Percentiles rank a stretch among this genome's conserved stretches.
phyloP scores from a whole-genome alignment of 2,888 invertebrate genomes.

The Digitonthophagus gazella region DNA sequence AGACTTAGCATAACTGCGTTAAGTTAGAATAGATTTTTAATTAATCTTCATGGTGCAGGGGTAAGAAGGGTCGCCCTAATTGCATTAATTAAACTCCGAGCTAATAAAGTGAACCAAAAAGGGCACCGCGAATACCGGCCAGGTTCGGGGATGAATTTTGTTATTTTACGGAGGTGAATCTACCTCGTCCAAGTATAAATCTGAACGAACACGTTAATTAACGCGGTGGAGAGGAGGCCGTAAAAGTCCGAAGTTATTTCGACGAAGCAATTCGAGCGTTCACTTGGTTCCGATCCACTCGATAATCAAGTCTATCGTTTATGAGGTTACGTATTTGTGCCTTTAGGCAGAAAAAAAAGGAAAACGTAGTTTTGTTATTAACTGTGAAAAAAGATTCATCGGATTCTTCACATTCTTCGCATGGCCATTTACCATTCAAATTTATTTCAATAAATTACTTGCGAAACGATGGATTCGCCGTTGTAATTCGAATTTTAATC shows the following conservation, averaged over 20 bases:
- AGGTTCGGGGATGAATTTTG: slow-evolving; percentile 1
- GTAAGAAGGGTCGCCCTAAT: slow-evolving; percentile 1
- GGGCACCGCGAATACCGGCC: not conserved
- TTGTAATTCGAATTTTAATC: too few relatives aligned
- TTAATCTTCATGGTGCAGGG: not conserved
- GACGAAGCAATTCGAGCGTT: not conserved
- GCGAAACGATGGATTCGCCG: too few relatives aligned
- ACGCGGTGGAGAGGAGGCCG: not conserved
- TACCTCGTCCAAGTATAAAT: not conserved
- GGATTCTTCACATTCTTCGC: too few relatives aligned
- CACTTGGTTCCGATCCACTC: too few relatives aligned
- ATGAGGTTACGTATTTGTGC: too few relatives aligned
- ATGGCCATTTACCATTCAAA: too few relatives aligned
- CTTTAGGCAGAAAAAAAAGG: too few relatives aligned
- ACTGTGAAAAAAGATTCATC: too few relatives aligned
- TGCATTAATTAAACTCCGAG: slow-evolving; percentile 13
- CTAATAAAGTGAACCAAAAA: slow-evolving; percentile 14
- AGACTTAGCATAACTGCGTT: not conserved
- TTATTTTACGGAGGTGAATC: slow-evolving; percentile 1
- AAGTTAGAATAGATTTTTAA: not conserved
- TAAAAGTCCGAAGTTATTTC: not conserved
- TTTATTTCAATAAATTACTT: too few relatives aligned
- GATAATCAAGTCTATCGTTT: too few relatives aligned
- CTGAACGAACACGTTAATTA: slow-evolving; percentile 14
- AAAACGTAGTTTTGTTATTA: too few relatives aligned